Percentiles rank a stretch among this genome's conserved stretches.
Conservation (phyloP, 92 coral and sea anemone species). For the Epizoanthus illoricatus region DNA sequence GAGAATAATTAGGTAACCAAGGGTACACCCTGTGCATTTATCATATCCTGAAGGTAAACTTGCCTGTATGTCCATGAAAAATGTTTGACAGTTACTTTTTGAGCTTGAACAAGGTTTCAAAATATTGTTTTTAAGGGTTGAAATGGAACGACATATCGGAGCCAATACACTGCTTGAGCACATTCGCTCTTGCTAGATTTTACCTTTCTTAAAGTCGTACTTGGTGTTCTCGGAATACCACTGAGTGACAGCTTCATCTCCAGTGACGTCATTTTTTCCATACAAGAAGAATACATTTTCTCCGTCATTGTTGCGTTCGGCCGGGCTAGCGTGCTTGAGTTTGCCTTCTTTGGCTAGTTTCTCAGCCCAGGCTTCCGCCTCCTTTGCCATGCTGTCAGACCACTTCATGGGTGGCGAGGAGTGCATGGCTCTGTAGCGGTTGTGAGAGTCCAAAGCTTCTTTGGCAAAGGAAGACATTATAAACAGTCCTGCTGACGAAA, state of each 20-base stretch:
- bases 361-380: conserved; percentile 62
- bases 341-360: conserved; percentile 42
- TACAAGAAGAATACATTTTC: conserved; percentile 44
- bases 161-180: too few relatives aligned
- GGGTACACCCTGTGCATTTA: too few relatives aligned
- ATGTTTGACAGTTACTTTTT: too few relatives aligned
- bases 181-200: neutral
- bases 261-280: conserved; percentile 37
- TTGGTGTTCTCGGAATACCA: conserved; percentile 57
- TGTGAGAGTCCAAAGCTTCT: conserved; percentile 54
- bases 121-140: too few relatives aligned
- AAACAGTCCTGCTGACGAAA: neutral
- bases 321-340: conserved; percentile 46
- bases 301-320: conserved; percentile 42
- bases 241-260: conserved; percentile 32
- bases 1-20: too few relatives aligned
- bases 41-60: too few relatives aligned
- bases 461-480: conserved; percentile 49
- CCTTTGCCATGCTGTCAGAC: conserved; percentile 52
- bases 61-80: too few relatives aligned
- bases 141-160: too few relatives aligned
- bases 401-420: conserved; percentile 53
- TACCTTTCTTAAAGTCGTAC: conserved; percentile 59
- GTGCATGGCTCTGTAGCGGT: conserved; percentile 53
- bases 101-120: too few relatives aligned